These are phyloP conservation scores for Poecile atricapillus DNA, from an alignment of 2,113 vertebrate species.

Conservation along the genomic window DNA sequence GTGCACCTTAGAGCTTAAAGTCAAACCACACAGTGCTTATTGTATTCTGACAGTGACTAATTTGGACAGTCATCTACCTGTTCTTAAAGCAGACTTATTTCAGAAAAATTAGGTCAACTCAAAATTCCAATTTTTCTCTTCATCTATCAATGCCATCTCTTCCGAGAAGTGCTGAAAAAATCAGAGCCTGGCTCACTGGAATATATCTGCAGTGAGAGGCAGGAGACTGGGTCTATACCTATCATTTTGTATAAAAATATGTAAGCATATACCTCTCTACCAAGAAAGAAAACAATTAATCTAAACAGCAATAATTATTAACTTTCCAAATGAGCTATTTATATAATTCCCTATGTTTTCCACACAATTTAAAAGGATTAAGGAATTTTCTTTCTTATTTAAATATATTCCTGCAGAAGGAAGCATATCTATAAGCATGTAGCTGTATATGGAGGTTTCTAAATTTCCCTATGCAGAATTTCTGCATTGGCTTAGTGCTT, in stretches of 20 bases:
- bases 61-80: slow-evolving; percentile 1
- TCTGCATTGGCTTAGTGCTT: not conserved
- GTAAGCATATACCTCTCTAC: not conserved
- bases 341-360: not conserved
- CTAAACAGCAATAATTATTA: not conserved
- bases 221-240: not conserved
- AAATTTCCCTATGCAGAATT: not conserved
- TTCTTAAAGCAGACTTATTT: slow-evolving; percentile 13
- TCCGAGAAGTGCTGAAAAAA: slow-evolving; percentile 28
- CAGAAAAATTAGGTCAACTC: slow-evolving; percentile 1
- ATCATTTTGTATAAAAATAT: not conserved
- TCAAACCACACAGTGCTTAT: not conserved
- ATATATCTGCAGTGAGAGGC: not conserved
- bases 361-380: not conserved
- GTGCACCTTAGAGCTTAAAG: not conserved
- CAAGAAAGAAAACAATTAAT: not conserved
- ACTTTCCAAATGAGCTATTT: not conserved
- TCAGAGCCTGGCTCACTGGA: not conserved
- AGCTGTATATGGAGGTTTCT: not conserved
- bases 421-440: not conserved
- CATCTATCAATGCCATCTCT: slow-evolving; percentile 44
- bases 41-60: slow-evolving; percentile 40
- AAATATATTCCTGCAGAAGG: not conserved
- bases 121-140: slow-evolving; percentile 48
- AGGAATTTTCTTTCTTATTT: not conserved